A percentile compares a stretch with the other conserved stretches of the same genome.
Evolutionary conservation across 2,888 invertebrate genomes (phyloP).

Genomic region (Creontiades dilutus): DNA sequence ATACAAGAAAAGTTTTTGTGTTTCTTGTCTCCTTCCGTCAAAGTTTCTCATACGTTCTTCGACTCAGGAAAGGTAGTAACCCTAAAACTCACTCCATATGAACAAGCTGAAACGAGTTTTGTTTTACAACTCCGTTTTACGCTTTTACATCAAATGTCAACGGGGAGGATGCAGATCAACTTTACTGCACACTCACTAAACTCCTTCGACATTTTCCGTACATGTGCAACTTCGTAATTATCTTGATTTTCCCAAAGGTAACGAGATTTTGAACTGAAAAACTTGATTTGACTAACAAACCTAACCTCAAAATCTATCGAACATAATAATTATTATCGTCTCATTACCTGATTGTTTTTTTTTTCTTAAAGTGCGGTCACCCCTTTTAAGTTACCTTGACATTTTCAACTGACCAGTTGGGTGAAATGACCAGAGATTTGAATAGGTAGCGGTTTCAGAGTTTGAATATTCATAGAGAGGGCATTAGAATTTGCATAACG

Average conservation of each 20-base stretch:
- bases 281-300: too few relatives aligned
- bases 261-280: too few relatives aligned
- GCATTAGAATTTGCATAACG: constrained; percentile 3
- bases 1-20: neutral
- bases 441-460: constrained; percentile 1
- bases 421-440: neutral
- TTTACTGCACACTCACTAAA: neutral
- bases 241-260: too few relatives aligned
- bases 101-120: constrained; percentile 14
- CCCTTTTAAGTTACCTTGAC: neutral
- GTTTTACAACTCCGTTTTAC: constrained; percentile 15
- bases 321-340: too few relatives aligned
- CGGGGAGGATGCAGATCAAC: neutral
- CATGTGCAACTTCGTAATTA: neutral
- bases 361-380: too few relatives aligned
- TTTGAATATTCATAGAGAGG: constrained; percentile 9
- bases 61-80: neutral
- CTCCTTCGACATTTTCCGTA: neutral
- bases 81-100: constrained; percentile 12
- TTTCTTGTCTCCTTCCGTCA: neutral
- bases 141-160: constrained; percentile 3
- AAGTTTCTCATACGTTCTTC: neutral
- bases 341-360: too few relatives aligned
- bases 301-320: too few relatives aligned
- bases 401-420: neutral